Conservation (phyloP, 2,797 vertebrate species). For the Helicolenus hilgendorfi region DNA sequence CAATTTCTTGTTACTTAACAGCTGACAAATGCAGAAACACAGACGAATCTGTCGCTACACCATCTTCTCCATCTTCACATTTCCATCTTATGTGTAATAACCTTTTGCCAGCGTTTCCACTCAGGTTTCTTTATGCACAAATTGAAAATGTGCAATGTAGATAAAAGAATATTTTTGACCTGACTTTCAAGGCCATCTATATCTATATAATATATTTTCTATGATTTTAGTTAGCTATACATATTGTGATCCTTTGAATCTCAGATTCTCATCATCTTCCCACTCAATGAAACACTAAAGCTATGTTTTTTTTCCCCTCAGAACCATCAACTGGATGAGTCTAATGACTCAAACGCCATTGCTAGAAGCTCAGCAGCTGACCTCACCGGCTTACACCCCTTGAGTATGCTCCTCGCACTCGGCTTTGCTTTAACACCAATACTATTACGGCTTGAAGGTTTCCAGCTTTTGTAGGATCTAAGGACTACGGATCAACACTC, state of each 20-base stretch:
- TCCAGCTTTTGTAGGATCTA: slow-evolving; percentile 57
- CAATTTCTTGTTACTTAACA: neutral
- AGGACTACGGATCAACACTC: neutral
- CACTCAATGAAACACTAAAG: neutral
- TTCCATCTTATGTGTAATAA: neutral
- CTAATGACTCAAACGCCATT: slow-evolving; percentile 79
- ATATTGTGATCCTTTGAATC: neutral
- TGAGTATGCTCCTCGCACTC: slow-evolving; percentile 56
- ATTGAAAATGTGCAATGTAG: neutral
- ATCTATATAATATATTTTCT: neutral
- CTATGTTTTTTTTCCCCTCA: slow-evolving; percentile 39
- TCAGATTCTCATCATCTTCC: neutral
- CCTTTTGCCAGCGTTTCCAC: neutral
- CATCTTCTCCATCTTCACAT: neutral
- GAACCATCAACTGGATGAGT: slow-evolving; percentile 85
- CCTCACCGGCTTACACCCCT: slow-evolving; percentile 2
- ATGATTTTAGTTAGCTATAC: neutral
- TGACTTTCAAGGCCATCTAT: neutral
- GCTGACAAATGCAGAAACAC: neutral
- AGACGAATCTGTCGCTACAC: neutral
- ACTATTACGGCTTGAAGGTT: neutral
- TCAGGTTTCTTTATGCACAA: neutral
- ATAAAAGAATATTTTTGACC: neutral
- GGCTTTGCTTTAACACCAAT: slow-evolving; percentile 57
- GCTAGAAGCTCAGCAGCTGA: slow-evolving; percentile 75